Percentiles rank a stretch among this genome's conserved stretches.
Conservation (phyloP, 2,888 invertebrate species). For the Dicroscelio sp. region DNA sequence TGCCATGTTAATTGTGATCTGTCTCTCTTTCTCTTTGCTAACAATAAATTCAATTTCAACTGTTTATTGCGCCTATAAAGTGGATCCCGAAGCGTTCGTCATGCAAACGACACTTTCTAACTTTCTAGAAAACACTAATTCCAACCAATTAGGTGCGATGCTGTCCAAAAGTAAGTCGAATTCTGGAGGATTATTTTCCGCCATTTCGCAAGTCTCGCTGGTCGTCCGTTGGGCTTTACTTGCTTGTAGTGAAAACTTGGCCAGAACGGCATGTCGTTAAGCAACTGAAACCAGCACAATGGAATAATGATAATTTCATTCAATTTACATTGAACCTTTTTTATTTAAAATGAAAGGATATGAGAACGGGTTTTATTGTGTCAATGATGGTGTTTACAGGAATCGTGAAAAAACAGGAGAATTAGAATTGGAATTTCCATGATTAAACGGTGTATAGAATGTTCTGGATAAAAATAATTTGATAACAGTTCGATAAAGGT, state of each 20-base stretch:
- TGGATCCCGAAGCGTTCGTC: slow-evolving; percentile 41
- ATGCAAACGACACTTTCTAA: slow-evolving; percentile 70
- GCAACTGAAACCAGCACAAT: no score
- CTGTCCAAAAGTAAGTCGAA: slow-evolving; percentile 45
- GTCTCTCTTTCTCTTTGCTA: slow-evolving; percentile 14
- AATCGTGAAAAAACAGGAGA: no score
- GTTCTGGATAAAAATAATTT: no score
- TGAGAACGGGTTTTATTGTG: no score
- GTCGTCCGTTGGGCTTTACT: not conserved
- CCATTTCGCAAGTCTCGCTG: not conserved
- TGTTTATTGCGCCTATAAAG: slow-evolving; percentile 51
- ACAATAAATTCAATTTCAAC: slow-evolving; percentile 54
- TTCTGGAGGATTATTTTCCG: not conserved
- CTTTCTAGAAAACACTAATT: slow-evolving; percentile 56
- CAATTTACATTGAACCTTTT: no score
- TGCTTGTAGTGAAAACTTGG: not conserved
- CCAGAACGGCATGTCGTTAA: no score
- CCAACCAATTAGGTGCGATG: slow-evolving; percentile 16
- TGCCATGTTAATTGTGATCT: slow-evolving; percentile 19
- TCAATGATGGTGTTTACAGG: no score
- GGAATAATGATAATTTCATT: no score
- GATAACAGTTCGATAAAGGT: no score
- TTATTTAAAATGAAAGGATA: no score
- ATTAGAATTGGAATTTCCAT: no score
- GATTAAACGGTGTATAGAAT: no score